Percentiles rank a stretch among this genome's conserved stretches.
Evolutionary conservation across 2,888 invertebrate species (phyloP).

Genomic region (Sericinus montela): DNA sequence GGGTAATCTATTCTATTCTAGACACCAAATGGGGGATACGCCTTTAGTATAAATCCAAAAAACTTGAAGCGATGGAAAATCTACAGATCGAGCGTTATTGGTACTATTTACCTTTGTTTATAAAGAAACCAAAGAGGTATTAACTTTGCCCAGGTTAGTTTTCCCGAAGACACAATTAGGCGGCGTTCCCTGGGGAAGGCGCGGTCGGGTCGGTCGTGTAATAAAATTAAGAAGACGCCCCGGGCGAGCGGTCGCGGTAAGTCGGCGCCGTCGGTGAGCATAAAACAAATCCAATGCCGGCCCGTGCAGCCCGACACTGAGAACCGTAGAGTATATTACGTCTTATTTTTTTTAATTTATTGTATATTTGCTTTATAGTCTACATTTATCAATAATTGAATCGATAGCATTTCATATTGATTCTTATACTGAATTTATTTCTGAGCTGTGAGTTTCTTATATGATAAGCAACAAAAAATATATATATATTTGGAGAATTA

Average conservation of each 20-base stretch:
- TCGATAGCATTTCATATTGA: too few relatives aligned
- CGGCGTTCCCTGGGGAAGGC: slow-evolving; percentile 56
- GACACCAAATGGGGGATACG: too few relatives aligned
- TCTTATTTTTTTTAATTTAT: too few relatives aligned
- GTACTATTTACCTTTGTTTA: background rate
- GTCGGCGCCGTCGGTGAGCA: slow-evolving; percentile 68
- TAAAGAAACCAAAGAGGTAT: slow-evolving; percentile 54
- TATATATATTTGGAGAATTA: too few relatives aligned
- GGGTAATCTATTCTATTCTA: too few relatives aligned
- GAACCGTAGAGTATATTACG: slow-evolving; percentile 35
- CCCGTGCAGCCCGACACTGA: slow-evolving; percentile 36
- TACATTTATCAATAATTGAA: too few relatives aligned
- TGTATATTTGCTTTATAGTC: background rate
- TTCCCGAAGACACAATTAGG: slow-evolving; percentile 74
- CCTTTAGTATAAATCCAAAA: too few relatives aligned
- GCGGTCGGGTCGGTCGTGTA: slow-evolving; percentile 53
- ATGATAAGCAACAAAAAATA: too few relatives aligned
- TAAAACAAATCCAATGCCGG: slow-evolving; percentile 72
- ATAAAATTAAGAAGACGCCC: slow-evolving; percentile 76
- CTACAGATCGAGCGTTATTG: too few relatives aligned
- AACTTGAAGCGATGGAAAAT: too few relatives aligned
- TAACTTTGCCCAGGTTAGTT: slow-evolving; percentile 47
- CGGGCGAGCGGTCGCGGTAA: slow-evolving; percentile 61
- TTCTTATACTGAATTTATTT: too few relatives aligned
- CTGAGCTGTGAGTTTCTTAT: too few relatives aligned